A percentile compares a stretch with the other conserved stretches of the same genome.
Evolutionary conservation across 2,113 vertebrate species (phyloP).

Genomic region (Megaceryle torquata): DNA sequence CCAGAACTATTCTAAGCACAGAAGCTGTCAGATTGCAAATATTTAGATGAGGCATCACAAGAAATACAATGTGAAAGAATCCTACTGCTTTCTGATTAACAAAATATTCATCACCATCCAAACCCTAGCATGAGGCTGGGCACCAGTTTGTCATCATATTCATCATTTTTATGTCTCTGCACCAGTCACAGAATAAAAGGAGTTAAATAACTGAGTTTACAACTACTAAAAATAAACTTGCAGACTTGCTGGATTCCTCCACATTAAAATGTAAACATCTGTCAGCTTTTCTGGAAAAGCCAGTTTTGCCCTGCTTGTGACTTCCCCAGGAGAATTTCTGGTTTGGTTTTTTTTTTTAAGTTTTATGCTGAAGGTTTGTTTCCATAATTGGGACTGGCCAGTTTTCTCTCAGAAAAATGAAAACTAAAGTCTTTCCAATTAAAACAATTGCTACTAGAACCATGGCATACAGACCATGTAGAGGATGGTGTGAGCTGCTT

Average conservation of each 20-base stretch:
- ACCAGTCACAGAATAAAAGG: slow-evolving; percentile 36
- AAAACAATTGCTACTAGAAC: slow-evolving; percentile 69
- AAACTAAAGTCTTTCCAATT: slow-evolving; percentile 66
- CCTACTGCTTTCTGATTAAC: slow-evolving; percentile 4
- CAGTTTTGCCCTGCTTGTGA: slow-evolving; percentile 59
- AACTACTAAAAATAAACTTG: slow-evolving; percentile 74
- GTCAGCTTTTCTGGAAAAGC: slow-evolving; percentile 65
- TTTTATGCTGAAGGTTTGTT: slow-evolving; percentile 66
- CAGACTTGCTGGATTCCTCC: slow-evolving; percentile 65
- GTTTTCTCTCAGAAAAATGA: slow-evolving; percentile 69
- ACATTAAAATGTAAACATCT: slow-evolving; percentile 71
- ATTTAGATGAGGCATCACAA: slow-evolving; percentile 13
- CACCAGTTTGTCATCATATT: slow-evolving; percentile 36
- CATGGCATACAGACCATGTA: neutral
- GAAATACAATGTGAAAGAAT: slow-evolving; percentile 50
- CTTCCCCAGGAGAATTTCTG: slow-evolving; percentile 65
- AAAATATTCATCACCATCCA: neutral
- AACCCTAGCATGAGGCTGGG: neutral
- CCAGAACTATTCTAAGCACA: slow-evolving; percentile 8
- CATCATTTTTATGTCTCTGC: slow-evolving; percentile 58
- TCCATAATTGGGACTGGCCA: slow-evolving; percentile 68
- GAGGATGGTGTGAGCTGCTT: neutral
- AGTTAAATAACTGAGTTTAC: slow-evolving; percentile 69
- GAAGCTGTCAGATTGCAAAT: slow-evolving; percentile 22
- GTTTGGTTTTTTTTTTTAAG: slow-evolving; percentile 8